Evolutionary conservation across 2,113 vertebrate genomes (phyloP).

Genomic region (Apodemus speciosus): DNA sequence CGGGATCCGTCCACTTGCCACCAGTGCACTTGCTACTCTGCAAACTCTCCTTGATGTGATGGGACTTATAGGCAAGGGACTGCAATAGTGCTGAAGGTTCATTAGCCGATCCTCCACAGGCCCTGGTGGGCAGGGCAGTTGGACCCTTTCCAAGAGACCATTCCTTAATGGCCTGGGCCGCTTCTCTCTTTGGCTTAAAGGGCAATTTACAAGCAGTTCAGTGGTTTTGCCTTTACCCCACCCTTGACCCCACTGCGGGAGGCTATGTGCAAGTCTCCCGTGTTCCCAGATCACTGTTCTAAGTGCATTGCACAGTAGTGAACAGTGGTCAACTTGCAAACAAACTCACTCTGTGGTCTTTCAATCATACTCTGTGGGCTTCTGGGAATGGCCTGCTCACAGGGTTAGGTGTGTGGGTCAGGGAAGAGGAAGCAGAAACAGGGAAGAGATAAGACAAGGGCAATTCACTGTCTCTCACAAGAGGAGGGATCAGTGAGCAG

Average conservation of each 20-base stretch:
- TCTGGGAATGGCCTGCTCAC: not conserved
- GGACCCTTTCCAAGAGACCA: slow-evolving; percentile 63
- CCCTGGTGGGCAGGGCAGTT: slow-evolving; percentile 57
- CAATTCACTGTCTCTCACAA: not conserved
- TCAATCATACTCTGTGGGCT: not conserved
- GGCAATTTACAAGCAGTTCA: slow-evolving; percentile 70
- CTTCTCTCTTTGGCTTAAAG: slow-evolving; percentile 68
- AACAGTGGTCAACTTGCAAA: not conserved
- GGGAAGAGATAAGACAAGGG: not conserved
- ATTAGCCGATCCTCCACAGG: slow-evolving; percentile 76
- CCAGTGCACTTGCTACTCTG: slow-evolving; percentile 42
- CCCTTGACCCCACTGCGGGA: slow-evolving; percentile 64
- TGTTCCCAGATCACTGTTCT: not conserved
- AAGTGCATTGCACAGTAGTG: not conserved
- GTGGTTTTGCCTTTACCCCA: slow-evolving; percentile 58
- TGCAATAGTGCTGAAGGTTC: slow-evolving; percentile 66
- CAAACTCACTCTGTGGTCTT: not conserved
- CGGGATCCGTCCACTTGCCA: slow-evolving; percentile 59
- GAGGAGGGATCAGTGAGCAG: not conserved
- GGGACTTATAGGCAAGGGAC: slow-evolving; percentile 75
- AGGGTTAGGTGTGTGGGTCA: not conserved
- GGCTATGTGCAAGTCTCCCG: not conserved
- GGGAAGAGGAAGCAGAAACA: not conserved
- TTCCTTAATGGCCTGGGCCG: slow-evolving; percentile 62
- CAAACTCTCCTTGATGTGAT: slow-evolving; percentile 72